Evolutionary conservation across 2,888 invertebrate species (phyloP).

Genomic region (Hirtodrosophila confusa): DNA sequence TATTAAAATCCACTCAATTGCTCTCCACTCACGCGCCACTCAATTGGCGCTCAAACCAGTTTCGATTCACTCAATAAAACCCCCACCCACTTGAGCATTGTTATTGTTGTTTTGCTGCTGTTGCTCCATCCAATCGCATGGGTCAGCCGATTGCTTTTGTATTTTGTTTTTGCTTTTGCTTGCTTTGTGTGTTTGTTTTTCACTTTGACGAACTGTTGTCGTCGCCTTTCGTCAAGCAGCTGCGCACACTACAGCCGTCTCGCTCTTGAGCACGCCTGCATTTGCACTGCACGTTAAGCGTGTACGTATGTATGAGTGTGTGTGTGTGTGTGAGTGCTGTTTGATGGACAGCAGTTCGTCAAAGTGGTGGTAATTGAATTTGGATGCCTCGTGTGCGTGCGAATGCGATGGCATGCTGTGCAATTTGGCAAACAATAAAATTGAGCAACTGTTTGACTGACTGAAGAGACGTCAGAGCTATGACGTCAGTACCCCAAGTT

Average conservation of each 20-base stretch:
- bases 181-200: constrained; percentile 39
- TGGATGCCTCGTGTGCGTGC: constrained; percentile 41
- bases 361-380: constrained; percentile 81
- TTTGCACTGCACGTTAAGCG: constrained; percentile 27
- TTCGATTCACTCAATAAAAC: constrained; percentile 45
- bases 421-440: constrained; percentile 63
- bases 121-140: constrained; percentile 69
- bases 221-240: constrained; percentile 74
- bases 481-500: constrained; percentile 66
- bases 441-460: constrained; percentile 8
- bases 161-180: constrained; percentile 51
- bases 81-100: constrained; percentile 60
- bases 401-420: constrained; percentile 58
- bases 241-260: constrained; percentile 51
- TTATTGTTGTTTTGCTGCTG: constrained; percentile 45
- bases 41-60: constrained; percentile 45
- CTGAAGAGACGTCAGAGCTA: constrained; percentile 36
- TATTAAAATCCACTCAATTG: constrained; percentile 47
- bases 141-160: constrained; percentile 59
- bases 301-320: neutral
- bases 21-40: constrained; percentile 15
- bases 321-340: constrained; percentile 17
- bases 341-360: constrained; percentile 83
- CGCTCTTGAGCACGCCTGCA: constrained; percentile 55
- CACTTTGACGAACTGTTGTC: constrained; percentile 77